Percentiles rank a stretch among this genome's conserved stretches.
Evolutionary conservation across 2,113 vertebrate species (phyloP).

Genomic region (Montifringilla adamsi): DNA sequence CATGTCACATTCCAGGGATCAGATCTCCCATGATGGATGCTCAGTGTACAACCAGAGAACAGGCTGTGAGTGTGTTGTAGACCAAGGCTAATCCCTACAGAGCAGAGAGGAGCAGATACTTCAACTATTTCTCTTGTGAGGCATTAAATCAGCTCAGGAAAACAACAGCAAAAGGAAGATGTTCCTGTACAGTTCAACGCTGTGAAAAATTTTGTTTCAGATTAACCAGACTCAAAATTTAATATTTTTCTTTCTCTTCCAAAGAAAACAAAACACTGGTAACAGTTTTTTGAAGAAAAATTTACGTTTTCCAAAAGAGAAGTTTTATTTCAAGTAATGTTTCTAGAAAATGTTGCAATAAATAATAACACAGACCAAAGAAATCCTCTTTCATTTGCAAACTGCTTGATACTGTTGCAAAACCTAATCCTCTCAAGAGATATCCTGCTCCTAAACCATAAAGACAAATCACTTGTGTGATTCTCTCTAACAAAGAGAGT

Average conservation of each 20-base stretch:
- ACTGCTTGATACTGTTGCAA: neutral
- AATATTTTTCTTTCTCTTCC: neutral
- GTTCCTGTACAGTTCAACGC: neutral
- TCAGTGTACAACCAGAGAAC: neutral
- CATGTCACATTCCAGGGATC: neutral
- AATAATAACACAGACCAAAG: neutral
- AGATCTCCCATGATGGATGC: neutral
- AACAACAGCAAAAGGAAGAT: neutral
- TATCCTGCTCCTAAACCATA: neutral
- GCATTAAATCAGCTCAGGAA: neutral
- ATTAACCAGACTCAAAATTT: neutral
- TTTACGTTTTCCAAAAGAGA: neutral
- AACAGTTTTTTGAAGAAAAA: neutral
- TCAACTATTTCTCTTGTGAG: neutral
- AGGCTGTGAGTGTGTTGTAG: neutral
- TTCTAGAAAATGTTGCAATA: neutral
- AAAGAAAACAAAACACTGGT: neutral
- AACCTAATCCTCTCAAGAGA: conserved; percentile 16
- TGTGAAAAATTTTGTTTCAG: neutral
- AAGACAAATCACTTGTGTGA: neutral
- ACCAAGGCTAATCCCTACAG: neutral
- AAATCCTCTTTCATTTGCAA: conserved; percentile 19
- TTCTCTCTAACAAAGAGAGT: neutral
- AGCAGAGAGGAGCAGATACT: neutral
- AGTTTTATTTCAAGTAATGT: neutral